These are phyloP conservation scores for Lutjanus erythropterus DNA, from an alignment of 2,113 vertebrate genomes.

Conservation along the genomic window DNA sequence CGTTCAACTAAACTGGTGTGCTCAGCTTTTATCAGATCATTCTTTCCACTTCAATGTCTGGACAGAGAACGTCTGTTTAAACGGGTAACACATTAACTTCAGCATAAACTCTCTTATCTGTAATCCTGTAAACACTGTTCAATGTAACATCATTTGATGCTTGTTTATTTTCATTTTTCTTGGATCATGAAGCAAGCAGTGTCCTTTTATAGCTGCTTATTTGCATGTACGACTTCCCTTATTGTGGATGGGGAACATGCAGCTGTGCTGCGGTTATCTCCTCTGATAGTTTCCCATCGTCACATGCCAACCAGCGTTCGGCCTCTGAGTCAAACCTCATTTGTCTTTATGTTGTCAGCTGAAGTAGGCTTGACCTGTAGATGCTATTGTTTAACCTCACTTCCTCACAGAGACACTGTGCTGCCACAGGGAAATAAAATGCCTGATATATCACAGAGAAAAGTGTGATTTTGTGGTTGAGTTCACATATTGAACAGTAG, in stretches of 20 bases:
- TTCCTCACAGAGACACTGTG: slow-evolving; percentile 12
- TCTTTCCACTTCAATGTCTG: neutral
- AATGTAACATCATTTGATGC: neutral
- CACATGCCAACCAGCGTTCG: slow-evolving; percentile 7
- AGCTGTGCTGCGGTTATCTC: slow-evolving; percentile 31
- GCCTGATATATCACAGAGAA: neutral
- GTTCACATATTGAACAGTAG: too few species aligned
- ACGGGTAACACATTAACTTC: neutral
- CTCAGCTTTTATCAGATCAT: slow-evolving; percentile 1
- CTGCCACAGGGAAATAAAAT: slow-evolving; percentile 3
- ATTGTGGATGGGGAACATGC: neutral
- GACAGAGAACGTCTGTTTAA: neutral
- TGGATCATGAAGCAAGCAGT: slow-evolving; percentile 17
- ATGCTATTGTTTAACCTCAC: slow-evolving; percentile 19
- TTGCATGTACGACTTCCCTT: slow-evolving; percentile 62
- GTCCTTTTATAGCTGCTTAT: slow-evolving; percentile 19
- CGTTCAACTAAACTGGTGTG: neutral
- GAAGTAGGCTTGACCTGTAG: neutral
- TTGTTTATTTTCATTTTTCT: slow-evolving; percentile 33
- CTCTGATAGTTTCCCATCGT: slow-evolving; percentile 26
- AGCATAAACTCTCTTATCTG: slow-evolving; percentile 21
- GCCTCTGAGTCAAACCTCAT: slow-evolving; percentile 30
- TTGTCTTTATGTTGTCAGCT: slow-evolving; percentile 22
- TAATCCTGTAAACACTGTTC: neutral
- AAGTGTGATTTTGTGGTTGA: neutral